These are phyloP conservation scores for Montifringilla adamsi DNA, from an alignment of 2,113 vertebrate genomes.

Conservation along the genomic window DNA sequence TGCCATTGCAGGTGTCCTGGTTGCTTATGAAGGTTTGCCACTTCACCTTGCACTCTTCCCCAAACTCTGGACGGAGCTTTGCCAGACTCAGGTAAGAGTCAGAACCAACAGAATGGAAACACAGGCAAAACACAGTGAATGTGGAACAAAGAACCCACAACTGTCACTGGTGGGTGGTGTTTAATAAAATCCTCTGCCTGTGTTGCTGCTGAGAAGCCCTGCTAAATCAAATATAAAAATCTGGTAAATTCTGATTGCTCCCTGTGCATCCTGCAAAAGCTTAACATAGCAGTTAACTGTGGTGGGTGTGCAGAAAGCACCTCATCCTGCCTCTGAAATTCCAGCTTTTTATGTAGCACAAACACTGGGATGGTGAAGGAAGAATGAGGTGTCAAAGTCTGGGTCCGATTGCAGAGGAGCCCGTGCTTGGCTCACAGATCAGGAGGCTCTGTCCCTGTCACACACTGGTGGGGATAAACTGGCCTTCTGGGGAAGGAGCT, in stretches of 20 bases:
- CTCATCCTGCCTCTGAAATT: not conserved
- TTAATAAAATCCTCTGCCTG: not conserved
- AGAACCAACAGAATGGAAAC: not conserved
- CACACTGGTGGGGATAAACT: fast-evolving
- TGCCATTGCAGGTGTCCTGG: slow-evolving; percentile 88
- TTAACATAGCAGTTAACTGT: fast-evolving
- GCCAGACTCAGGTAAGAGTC: slow-evolving; percentile 90
- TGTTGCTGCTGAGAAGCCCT: not conserved
- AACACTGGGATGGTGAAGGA: not conserved
- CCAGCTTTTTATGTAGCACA: not conserved
- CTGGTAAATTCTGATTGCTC: not conserved
- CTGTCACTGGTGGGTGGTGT: not conserved
- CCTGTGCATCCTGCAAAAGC: not conserved
- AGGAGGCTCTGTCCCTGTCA: not conserved
- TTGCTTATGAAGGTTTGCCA: slow-evolving; percentile 96
- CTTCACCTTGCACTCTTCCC: slow-evolving; percentile 94
- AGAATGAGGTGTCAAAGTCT: not conserved
- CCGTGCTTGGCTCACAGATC: not conserved
- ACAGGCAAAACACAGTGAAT: not conserved
- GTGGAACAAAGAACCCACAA: not conserved
- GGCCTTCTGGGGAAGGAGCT: not conserved
- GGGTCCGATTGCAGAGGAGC: not conserved
- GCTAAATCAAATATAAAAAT: not conserved
- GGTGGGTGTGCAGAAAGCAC: not conserved
- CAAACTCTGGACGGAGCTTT: slow-evolving; percentile 97